A percentile compares a stretch with the other conserved stretches of the same genome.
These are phyloP conservation scores for Lepisosteus oculatus DNA, from an alignment of 2,113 vertebrate genomes.

Conservation along the genomic window DNA sequence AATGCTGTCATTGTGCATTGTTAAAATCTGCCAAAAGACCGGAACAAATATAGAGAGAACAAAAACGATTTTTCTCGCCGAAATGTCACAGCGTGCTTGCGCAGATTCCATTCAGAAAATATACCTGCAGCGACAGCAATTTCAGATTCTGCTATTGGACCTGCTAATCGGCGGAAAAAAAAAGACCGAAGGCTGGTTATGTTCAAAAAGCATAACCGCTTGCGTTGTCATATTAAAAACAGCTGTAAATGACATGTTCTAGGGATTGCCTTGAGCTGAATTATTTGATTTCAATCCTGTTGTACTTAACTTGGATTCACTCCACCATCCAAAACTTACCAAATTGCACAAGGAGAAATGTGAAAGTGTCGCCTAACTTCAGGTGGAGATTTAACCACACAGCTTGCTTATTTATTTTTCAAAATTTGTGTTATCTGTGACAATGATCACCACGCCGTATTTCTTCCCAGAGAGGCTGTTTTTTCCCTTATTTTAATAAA, in stretches of 20 bases:
- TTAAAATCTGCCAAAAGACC: constrained; percentile 61
- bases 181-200: constrained; percentile 11
- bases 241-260: not conserved
- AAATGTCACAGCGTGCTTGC: constrained; percentile 20
- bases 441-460: constrained; percentile 18
- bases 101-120: constrained; percentile 37
- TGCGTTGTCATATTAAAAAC: constrained; percentile 10
- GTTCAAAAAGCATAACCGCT: constrained; percentile 19
- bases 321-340: no score
- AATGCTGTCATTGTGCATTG: constrained; percentile 78
- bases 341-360: not conserved
- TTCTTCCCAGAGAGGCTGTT: constrained; percentile 23
- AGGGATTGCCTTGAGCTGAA: no score
- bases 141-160: constrained; percentile 28
- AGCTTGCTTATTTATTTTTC: not conserved
- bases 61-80: not conserved
- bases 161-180: constrained; percentile 27
- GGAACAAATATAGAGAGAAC: constrained; percentile 37
- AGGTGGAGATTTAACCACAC: not conserved
- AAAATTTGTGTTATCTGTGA: not conserved
- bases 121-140: constrained; percentile 47
- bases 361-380: not conserved
- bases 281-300: no score
- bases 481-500: constrained; percentile 35
- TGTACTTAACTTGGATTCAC: no score